Base-by-base conservation (phyloP, 2,888 invertebrate species). In the Xestia xanthographa region DNA sequence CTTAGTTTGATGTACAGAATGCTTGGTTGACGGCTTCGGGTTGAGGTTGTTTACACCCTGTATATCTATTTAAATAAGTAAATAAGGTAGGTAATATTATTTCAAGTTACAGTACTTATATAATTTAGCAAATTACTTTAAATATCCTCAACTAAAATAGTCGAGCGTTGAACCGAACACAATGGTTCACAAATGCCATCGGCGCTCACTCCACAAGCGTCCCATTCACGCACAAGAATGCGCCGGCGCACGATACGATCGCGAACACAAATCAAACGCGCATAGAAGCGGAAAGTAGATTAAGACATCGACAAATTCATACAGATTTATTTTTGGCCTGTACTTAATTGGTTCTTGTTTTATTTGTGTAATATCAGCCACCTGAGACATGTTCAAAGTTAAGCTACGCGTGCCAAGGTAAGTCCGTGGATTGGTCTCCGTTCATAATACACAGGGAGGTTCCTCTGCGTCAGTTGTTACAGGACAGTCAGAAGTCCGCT, bases 161-260 rank as follows among this genome's bases (percentile, higher is more conserved):
- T 41, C 38, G 66, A 77, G 22, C 76, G 41, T 63, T 74, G 72
- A 79, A 82, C 62, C 48, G 41, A 72, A 48, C 41, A 85, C 85
- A 85, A 85, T 80, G 74, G 79, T 69, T 68, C n/a, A 43, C 60
- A n/a, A 77, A 29, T 71, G 70, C 84, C 70, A 48, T 72, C 82
- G 82, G 79, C 76, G 62, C 53, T 78, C 60, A 56, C 73, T 71
- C 45, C 72, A 74, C 71, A 69, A 69, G 65, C 74, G 66, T 65
- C 72, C 72, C 80, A 78, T 85, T 80, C 85, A 85, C 83, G 85
- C 73, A 50, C 73, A 80, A 85, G 85, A 85, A 85, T 85, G 85
- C 71, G 66, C 58, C 6, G 34, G 53, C 66, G 73, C 70, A 70
- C 34, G 85, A 85, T 85, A 80, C 45, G 17, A 85, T 85, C 83